A percentile compares a stretch with the other conserved stretches of the same genome.
Evolutionary conservation across 2,797 vertebrate species (phyloP).

Genomic region (Cyclopterus lumpus): DNA sequence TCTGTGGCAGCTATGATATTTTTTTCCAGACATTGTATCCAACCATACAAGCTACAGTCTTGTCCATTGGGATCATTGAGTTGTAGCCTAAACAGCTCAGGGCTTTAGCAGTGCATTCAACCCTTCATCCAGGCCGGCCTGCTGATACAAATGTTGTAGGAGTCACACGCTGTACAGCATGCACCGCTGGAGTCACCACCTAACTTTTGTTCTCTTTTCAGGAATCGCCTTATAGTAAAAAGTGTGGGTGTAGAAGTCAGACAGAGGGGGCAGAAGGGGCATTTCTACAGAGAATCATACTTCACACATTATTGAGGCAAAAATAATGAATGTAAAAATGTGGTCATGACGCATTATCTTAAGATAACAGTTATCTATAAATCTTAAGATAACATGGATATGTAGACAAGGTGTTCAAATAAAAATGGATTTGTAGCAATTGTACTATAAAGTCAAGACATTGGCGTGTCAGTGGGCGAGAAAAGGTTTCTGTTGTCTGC

Average conservation of each 20-base stretch:
- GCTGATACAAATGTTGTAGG: background rate
- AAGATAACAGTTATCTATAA: too few relatives aligned
- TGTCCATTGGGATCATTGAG: background rate
- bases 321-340: too few relatives aligned
- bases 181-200: background rate
- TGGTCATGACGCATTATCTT: too few relatives aligned
- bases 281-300: too few relatives aligned
- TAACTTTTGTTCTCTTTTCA: background rate
- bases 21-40: constrained; percentile 10
- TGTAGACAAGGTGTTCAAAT: too few relatives aligned
- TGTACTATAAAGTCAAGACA: background rate
- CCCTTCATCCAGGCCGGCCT: background rate
- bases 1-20: background rate
- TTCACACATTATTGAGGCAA: too few relatives aligned
- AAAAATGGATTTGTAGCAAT: background rate
- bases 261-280: too few relatives aligned
- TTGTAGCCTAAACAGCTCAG: background rate
- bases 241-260: too few relatives aligned
- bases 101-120: background rate
- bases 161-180: background rate
- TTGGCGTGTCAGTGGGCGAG: background rate
- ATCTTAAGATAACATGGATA: too few relatives aligned
- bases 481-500: background rate
- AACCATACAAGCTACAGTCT: background rate
- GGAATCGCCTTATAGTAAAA: too few relatives aligned